Evolutionary conservation across 2,797 vertebrate species (phyloP).

Genomic region (Orientallactaga sibirica): DNA sequence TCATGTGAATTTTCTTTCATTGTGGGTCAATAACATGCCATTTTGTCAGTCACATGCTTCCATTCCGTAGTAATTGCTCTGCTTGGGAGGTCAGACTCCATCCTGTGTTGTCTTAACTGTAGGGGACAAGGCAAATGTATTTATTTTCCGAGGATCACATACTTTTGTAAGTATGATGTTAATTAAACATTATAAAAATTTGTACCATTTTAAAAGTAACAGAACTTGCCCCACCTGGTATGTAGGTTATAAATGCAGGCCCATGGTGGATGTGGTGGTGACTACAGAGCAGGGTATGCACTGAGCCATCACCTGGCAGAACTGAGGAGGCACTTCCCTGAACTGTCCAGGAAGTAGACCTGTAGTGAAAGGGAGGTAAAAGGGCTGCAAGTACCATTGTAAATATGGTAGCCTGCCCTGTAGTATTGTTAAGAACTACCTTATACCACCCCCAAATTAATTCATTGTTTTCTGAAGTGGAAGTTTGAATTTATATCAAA

Average conservation of each 20-base stretch:
- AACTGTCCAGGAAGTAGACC: background rate
- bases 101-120: conserved; percentile 38
- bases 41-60: conserved; percentile 51
- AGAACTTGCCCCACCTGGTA: conserved; percentile 31
- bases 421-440: background rate
- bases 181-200: conserved; percentile 16
- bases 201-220: conserved; percentile 17
- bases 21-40: background rate
- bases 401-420: background rate
- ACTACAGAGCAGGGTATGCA: background rate
- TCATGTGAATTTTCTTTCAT: conserved; percentile 55
- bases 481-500: conserved; percentile 52
- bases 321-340: background rate
- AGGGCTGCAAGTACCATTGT: background rate
- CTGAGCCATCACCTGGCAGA: background rate
- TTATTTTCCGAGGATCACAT: conserved; percentile 28
- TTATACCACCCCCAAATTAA: background rate
- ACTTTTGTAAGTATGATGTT: conserved; percentile 60
- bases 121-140: conserved; percentile 45
- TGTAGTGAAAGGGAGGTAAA: background rate
- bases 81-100: conserved; percentile 6
- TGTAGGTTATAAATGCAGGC: conserved; percentile 9
- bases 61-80: conserved; percentile 19
- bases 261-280: background rate
- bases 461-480: conserved; percentile 45